These are phyloP conservation scores for Paramisgurnus dabryanus DNA, from an alignment of 2,113 vertebrate species.

Conservation along the genomic window DNA sequence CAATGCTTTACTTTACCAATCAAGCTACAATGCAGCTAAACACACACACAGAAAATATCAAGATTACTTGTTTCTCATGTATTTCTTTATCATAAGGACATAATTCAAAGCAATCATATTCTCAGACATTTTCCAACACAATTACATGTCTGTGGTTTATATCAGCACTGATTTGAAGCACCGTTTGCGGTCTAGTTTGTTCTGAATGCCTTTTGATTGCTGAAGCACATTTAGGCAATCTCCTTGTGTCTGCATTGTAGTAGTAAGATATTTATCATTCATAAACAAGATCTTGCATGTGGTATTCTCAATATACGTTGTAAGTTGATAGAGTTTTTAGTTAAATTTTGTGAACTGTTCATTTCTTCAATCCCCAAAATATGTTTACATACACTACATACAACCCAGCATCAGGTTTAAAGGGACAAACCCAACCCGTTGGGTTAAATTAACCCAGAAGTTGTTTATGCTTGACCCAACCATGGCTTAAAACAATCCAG, in stretches of 20 bases:
- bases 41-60: background rate
- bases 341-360: too few relatives aligned
- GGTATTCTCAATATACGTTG: too few relatives aligned
- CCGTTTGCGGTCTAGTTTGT: background rate
- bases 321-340: too few relatives aligned
- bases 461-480: too few relatives aligned
- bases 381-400: too few relatives aligned
- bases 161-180: slow-evolving; percentile 31
- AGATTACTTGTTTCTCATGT: background rate
- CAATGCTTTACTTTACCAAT: too few relatives aligned
- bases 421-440: too few relatives aligned
- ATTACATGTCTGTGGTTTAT: background rate
- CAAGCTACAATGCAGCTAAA: too few relatives aligned
- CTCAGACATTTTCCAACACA: slow-evolving; percentile 4
- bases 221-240: background rate
- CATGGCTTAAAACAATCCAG: too few relatives aligned
- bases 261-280: background rate
- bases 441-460: too few relatives aligned
- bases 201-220: slow-evolving; percentile 24
- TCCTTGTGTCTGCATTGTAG: background rate
- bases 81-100: background rate
- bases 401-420: too few relatives aligned
- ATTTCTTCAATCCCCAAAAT: too few relatives aligned
- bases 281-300: background rate
- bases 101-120: slow-evolving; percentile 12